These are phyloP conservation scores for Neoaliturus tenellus DNA, from an alignment of 2,888 invertebrate species.

Conservation along the genomic window DNA sequence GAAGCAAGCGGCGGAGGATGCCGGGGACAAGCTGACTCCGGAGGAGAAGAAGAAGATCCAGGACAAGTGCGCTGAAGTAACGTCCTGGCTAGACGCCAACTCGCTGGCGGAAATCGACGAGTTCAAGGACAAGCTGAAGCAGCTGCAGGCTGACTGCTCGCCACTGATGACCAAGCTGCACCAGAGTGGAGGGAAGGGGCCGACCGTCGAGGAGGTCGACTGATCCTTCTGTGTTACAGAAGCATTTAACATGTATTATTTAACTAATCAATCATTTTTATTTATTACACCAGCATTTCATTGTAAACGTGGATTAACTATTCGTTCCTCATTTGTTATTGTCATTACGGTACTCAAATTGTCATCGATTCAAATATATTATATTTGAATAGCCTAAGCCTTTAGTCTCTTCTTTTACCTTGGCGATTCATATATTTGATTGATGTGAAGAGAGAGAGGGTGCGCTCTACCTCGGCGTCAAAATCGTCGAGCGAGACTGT, in stretches of 20 bases:
- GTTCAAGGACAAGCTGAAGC: conserved; percentile 85
- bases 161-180: conserved; percentile 92
- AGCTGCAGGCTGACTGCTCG: conserved; percentile 83
- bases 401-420: too few species aligned
- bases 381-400: too few species aligned
- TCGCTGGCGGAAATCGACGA: conserved; percentile 86
- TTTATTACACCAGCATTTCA: too few species aligned
- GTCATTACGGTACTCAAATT: too few species aligned
- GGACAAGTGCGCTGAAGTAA: conserved; percentile 77
- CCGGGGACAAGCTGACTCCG: conserved; percentile 79
- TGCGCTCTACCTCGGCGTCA: too few species aligned
- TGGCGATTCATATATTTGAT: too few species aligned
- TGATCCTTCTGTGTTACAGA: conserved; percentile 61
- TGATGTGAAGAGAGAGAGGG: too few species aligned
- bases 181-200: conserved; percentile 74
- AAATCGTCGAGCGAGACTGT: too few species aligned
- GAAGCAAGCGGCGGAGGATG: conserved; percentile 78
- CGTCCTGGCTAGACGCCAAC: conserved; percentile 89
- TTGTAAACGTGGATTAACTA: too few species aligned
- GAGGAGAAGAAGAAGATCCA: conserved; percentile 81
- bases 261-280: too few species aligned
- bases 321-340: too few species aligned
- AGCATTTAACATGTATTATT: not conserved
- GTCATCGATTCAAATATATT: too few species aligned
- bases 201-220: conserved; percentile 74